These are phyloP conservation scores for Xyrauchen texanus DNA, from an alignment of 2,113 vertebrate species.

Conservation along the genomic window DNA sequence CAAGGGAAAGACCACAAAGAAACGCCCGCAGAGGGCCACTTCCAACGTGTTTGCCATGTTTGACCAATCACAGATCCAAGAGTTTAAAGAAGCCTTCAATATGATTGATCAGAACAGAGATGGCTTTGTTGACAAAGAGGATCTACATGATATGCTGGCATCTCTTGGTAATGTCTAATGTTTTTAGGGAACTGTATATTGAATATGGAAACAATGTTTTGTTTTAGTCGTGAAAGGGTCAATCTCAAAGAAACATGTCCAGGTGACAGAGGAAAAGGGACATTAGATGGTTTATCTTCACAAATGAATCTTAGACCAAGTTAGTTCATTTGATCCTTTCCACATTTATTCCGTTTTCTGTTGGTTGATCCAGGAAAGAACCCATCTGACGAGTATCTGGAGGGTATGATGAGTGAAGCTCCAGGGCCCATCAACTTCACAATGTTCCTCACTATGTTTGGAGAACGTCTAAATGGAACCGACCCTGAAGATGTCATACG, in stretches of 20 bases:
- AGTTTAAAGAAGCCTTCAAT: slow-evolving; percentile 56
- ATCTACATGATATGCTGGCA: slow-evolving; percentile 83
- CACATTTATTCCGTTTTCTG: background rate
- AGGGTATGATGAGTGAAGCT: slow-evolving; percentile 56
- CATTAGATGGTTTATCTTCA: no score
- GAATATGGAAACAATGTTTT: no score
- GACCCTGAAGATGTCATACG: slow-evolving; percentile 55
- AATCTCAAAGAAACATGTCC: no score
- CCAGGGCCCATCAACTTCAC: slow-evolving; percentile 60
- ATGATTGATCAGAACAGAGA: slow-evolving; percentile 87
- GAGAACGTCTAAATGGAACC: slow-evolving; percentile 52
- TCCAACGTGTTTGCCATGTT: slow-evolving; percentile 58
- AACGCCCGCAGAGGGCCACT: slow-evolving; percentile 53
- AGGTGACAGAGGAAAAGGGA: no score
- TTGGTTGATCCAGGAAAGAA: slow-evolving; percentile 44
- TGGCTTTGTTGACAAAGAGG: slow-evolving; percentile 84
- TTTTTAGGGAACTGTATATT: no score
- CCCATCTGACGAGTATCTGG: slow-evolving; percentile 53
- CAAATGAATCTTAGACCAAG: no score
- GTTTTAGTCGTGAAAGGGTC: no score
- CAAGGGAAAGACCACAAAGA: slow-evolving; percentile 55
- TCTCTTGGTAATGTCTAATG: slow-evolving; percentile 59
- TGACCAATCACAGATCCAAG: slow-evolving; percentile 56
- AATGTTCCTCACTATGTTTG: slow-evolving; percentile 58
- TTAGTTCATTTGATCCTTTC: no score